Evolutionary conservation across 2,888 invertebrate genomes (phyloP).

Genomic region (Uloborus plumipes): DNA sequence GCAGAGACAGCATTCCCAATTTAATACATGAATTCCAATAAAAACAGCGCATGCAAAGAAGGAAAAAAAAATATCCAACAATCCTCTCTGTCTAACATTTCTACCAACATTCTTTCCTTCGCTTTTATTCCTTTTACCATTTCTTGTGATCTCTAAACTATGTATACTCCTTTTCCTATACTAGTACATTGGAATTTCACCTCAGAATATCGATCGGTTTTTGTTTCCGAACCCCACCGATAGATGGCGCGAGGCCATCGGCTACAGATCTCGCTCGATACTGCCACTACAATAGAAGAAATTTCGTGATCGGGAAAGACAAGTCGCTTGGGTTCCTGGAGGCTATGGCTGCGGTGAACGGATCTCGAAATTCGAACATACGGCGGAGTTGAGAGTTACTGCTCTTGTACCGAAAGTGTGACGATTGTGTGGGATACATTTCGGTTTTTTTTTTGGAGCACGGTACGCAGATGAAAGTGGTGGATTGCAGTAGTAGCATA

Average conservation of each 20-base stretch:
- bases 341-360: conserved; percentile 28
- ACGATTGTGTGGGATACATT: background rate
- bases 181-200: background rate
- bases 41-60: too few relatives aligned
- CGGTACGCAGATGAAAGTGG: conserved; percentile 6
- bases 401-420: background rate
- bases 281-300: conserved; percentile 32
- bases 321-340: conserved; percentile 40
- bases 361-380: conserved; percentile 25
- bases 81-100: too few relatives aligned
- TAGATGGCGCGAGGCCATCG: conserved; percentile 37
- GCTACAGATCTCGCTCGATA: conserved; percentile 34
- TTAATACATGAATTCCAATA: too few relatives aligned
- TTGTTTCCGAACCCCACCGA: conserved; percentile 7
- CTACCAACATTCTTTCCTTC: too few relatives aligned
- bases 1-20: too few relatives aligned
- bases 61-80: too few relatives aligned
- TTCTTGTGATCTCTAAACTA: background rate
- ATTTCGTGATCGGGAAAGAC: conserved; percentile 42
- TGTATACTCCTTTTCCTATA: conserved; percentile 6
- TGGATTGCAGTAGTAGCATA: conserved; percentile 16
- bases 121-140: too few relatives aligned
- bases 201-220: conserved; percentile 20
- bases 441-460: background rate
- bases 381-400: conserved; percentile 21